Base-by-base conservation (phyloP, 2,888 invertebrate genomes). In the Coelopa pilipes region DNA sequence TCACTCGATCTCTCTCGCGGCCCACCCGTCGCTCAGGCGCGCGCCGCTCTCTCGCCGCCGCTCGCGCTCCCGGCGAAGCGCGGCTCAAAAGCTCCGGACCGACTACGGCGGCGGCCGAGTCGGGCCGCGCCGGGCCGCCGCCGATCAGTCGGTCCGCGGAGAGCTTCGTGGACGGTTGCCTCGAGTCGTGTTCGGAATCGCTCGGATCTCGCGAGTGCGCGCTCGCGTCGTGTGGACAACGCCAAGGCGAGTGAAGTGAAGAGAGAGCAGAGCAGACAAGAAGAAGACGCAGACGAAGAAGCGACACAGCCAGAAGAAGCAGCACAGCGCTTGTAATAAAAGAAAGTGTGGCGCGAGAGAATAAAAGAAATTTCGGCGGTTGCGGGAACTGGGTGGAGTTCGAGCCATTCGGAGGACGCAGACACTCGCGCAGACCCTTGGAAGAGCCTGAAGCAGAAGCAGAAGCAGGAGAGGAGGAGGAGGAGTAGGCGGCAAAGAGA, bases 91-190 rank as follows among this genome's bases (percentile, higher is more conserved):
- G 69, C 69, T 17, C 21, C 19, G 53, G 34, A 34, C 7, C 34
- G 34, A 34, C 34, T n/a, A n/a, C 34, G 7, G 34, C 34, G 34
- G 34, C n/a, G 7, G 34, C 34, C 34, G 34, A 34, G 4, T 7
- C 7, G 34, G 34, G 34, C 2, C 4, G 4, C 4, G 34, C 7
- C 34, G 34, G 34, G 65, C 45, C n/a, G 13, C 45, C 13, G 12
- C 45, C 45, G 47, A 34, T 62, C 34, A 70, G 70, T 70, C 62
- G 62, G 50, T 70, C 70, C 53, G 70, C 62, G 62, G 63, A 17
- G 70, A 50, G 62, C 53, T 10, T 24, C 62, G 53, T 21, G 21
- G 34, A 47, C 70, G 62, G 70, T 70, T 68, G 13, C 46, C 46
- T 13, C 21, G 46, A 19, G 45, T 19, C 17, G 24, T n/a, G 12